phyloP scores from a whole-genome alignment of 2,888 invertebrate species.

The Sinotaia quadrata region DNA sequence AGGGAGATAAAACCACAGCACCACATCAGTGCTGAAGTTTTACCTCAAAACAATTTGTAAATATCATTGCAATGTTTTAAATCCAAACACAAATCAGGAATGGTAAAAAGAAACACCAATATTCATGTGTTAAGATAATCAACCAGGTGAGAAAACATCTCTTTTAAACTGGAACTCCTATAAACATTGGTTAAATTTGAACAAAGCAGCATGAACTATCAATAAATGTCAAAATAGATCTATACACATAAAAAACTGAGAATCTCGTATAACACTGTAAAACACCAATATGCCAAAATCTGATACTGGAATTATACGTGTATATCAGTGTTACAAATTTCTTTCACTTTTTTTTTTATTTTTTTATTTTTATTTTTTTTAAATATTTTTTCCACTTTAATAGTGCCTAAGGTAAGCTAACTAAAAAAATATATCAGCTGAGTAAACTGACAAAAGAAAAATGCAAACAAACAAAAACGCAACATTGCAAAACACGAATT shows the following conservation, averaged over 20 bases:
- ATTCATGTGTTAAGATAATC: slow-evolving; percentile 22
- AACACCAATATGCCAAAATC: slow-evolving; percentile 31
- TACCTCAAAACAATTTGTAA: slow-evolving; percentile 21
- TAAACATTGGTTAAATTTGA: slow-evolving; percentile 35
- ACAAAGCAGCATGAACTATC: slow-evolving; percentile 33
- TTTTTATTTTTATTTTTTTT: slow-evolving; percentile 10
- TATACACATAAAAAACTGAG: slow-evolving; percentile 30
- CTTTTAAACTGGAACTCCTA: slow-evolving; percentile 28
- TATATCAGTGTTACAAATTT: slow-evolving; percentile 16
- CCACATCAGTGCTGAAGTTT: slow-evolving; percentile 4
- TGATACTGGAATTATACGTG: slow-evolving; percentile 32
- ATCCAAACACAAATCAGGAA: slow-evolving; percentile 38
- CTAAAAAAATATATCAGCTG: slow-evolving; percentile 33
- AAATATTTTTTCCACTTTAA: slow-evolving; percentile 1
- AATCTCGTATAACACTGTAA: slow-evolving; percentile 35
- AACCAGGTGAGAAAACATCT: slow-evolving; percentile 13
- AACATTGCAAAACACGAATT: slow-evolving; percentile 58
- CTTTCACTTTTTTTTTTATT: slow-evolving; percentile 8
- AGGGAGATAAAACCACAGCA: slow-evolving; percentile 10
- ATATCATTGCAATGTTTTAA: slow-evolving; percentile 37
- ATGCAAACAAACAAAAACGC: slow-evolving; percentile 45
- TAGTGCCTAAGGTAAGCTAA: slow-evolving; percentile 28
- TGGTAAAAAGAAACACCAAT: slow-evolving; percentile 49
- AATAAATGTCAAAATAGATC: slow-evolving; percentile 34
- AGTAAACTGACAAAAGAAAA: slow-evolving; percentile 26